Evolutionary conservation across 1,140 invertebrate species (phyloP), one percentile per base, ranked within the genome.

Genomic region (Aphis gossypii): DNA sequence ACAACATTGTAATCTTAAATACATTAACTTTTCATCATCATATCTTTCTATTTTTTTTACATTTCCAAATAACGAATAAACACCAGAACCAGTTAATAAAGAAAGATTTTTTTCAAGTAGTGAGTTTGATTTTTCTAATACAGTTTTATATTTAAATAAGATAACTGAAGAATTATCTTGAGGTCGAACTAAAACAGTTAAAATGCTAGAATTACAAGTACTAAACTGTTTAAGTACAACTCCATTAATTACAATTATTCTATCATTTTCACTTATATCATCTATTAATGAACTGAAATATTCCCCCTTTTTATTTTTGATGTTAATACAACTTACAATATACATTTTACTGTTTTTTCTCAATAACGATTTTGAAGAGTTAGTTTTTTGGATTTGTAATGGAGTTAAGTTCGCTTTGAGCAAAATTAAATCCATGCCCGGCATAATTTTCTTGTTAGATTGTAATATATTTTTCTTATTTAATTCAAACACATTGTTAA

Each of bases 61-160:
- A 46, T 21, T 20, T n/a, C 90, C 90, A 46, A 46, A 91, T 54
- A 91, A n/a, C 7, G 60, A 91, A 91, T 91, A 91, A 41, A n/a
- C 18, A 41, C 90, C 90, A 46, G 60, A 6, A 20, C 41, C 44
- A 44, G 54, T 82, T 41, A 91, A 48, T 46, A 30, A 23, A 23
- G 90, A 68, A 35, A 91, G 60, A 76, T 82, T 76, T 9, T 68
- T 68, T 68, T 76, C 56, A n/a, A 46, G 1, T 41, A 91, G 6
- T 41, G 21, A 46, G 38, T 44, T 46, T 76, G 14, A 44, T 25
- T 44, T 41, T 84, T 56, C 4, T 91, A 38, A n/a, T 30, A 25
- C 7, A 14, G 41, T 38, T 54, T 8, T 38, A 90, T 44, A 60
- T 60, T 90, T 90, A 35, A 91, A 82, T 44, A 91, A 76, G 2